Evolutionary conservation across 2,113 vertebrate genomes (phyloP).

Genomic region (Lophius piscatorius): DNA sequence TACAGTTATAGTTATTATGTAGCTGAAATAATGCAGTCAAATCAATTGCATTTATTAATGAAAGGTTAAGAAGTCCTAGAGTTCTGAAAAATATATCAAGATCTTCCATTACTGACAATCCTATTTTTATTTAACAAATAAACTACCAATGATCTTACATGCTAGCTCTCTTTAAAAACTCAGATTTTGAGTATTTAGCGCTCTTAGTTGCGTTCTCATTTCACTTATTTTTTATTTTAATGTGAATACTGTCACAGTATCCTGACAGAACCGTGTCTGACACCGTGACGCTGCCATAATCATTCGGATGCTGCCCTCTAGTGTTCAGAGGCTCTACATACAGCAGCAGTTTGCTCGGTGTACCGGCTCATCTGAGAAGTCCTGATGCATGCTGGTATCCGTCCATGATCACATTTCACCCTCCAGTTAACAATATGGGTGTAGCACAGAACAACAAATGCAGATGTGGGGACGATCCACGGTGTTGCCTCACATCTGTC

Average conservation of each 20-base stretch:
- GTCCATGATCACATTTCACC: conserved; percentile 73
- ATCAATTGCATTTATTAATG: no score
- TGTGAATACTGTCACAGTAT: neutral
- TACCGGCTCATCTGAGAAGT: conserved; percentile 50
- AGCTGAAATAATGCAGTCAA: no score
- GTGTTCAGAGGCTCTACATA: conserved; percentile 29
- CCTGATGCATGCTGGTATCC: conserved; percentile 70
- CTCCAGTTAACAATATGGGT: conserved; percentile 65
- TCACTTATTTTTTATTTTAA: no score
- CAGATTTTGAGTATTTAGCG: no score
- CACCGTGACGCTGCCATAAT: neutral
- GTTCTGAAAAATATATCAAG: no score
- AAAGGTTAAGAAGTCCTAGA: no score
- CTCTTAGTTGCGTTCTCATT: no score
- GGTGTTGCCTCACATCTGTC: conserved; percentile 39
- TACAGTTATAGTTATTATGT: no score
- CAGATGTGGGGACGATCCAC: conserved; percentile 35
- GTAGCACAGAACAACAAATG: conserved; percentile 42
- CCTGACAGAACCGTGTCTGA: neutral
- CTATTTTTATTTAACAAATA: no score
- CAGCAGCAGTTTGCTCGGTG: conserved; percentile 40
- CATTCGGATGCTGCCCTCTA: conserved; percentile 56
- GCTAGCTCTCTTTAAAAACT: no score
- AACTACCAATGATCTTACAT: no score
- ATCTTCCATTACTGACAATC: no score